Percentiles rank a stretch among this genome's conserved stretches.
Evolutionary conservation across 1,140 invertebrate genomes (phyloP).

Genomic region (Brachystomella parvula): DNA sequence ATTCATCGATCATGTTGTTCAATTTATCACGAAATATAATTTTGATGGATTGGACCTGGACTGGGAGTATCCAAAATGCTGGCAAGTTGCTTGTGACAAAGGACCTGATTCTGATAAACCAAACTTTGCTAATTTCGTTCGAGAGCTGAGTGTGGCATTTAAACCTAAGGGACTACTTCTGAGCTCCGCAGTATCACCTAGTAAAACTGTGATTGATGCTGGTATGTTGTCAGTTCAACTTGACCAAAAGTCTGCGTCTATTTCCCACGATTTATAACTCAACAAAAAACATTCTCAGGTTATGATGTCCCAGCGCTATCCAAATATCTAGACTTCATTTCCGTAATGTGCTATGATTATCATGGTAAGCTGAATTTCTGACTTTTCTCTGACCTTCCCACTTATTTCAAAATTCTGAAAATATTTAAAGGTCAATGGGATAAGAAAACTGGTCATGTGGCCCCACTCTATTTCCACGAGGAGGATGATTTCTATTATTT

Average conservation of each 20-base stretch:
- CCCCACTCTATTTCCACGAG: conserved; percentile 44
- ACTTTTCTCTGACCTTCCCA: conserved; percentile 41
- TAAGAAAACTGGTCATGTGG: conserved; percentile 46
- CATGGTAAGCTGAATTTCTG: no score
- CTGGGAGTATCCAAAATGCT: conserved; percentile 55
- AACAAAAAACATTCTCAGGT: no score
- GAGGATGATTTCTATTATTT: conserved; percentile 44
- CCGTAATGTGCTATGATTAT: conserved; percentile 49
- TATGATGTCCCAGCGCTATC: conserved; percentile 61
- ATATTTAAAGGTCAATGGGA: conserved; percentile 51
- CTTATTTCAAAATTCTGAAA: conserved; percentile 24
- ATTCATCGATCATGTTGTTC: conserved; percentile 53
- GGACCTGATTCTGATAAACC: conserved; percentile 53
- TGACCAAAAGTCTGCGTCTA: background rate
- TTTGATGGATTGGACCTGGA: conserved; percentile 59
- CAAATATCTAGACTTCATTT: conserved; percentile 46
- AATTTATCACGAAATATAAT: conserved; percentile 48
- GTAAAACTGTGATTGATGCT: conserved; percentile 74
- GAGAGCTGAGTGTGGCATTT: conserved; percentile 65
- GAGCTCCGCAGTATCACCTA: conserved; percentile 76
- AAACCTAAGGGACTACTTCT: conserved; percentile 52
- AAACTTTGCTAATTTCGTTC: conserved; percentile 60
- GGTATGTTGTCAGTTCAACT: conserved; percentile 39
- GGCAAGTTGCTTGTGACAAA: conserved; percentile 56
- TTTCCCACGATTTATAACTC: conserved; percentile 2